A percentile compares a stretch with the other conserved stretches of the same genome.
Evolutionary conservation across 2,113 vertebrate genomes (phyloP).

Genomic region (Lamprologus sp.): DNA sequence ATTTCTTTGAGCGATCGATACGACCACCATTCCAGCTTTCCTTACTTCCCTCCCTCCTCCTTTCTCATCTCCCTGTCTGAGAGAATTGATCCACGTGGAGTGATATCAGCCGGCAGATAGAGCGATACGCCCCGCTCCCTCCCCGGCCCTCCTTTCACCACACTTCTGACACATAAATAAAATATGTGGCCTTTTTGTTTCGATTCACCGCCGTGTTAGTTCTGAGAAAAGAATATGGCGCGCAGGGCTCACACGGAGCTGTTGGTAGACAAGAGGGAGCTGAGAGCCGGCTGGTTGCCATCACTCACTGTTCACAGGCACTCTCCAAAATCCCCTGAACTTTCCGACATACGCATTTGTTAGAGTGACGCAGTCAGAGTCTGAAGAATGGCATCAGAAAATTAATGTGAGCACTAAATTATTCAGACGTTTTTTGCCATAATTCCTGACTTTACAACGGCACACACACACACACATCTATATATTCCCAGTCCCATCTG

Average conservation of each 20-base stretch:
- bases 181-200: constrained; percentile 71
- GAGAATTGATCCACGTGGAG: constrained; percentile 71
- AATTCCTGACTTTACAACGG: constrained; percentile 57
- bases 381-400: constrained; percentile 67
- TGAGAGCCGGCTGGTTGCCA: constrained; percentile 49
- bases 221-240: constrained; percentile 33
- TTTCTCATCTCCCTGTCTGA: constrained; percentile 59
- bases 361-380: constrained; percentile 61
- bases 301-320: constrained; percentile 62
- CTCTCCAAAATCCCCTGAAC: constrained; percentile 58
- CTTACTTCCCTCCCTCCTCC: constrained; percentile 7
- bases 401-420: constrained; percentile 70
- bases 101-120: constrained; percentile 57
- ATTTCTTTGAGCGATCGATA: constrained; percentile 73
- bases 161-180: constrained; percentile 74
- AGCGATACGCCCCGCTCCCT: constrained; percentile 53
- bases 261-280: constrained; percentile 40
- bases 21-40: constrained; percentile 60
- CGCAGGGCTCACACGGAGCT: constrained; percentile 30
- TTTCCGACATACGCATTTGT: constrained; percentile 57
- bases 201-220: constrained; percentile 27
- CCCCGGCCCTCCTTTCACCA: constrained; percentile 45
- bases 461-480: constrained; percentile 26
- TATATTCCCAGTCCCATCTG: constrained; percentile 65
- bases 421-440: constrained; percentile 62